Evolutionary conservation across 2,888 invertebrate species (phyloP).

Genomic region (Hypomecis punctinalis): DNA sequence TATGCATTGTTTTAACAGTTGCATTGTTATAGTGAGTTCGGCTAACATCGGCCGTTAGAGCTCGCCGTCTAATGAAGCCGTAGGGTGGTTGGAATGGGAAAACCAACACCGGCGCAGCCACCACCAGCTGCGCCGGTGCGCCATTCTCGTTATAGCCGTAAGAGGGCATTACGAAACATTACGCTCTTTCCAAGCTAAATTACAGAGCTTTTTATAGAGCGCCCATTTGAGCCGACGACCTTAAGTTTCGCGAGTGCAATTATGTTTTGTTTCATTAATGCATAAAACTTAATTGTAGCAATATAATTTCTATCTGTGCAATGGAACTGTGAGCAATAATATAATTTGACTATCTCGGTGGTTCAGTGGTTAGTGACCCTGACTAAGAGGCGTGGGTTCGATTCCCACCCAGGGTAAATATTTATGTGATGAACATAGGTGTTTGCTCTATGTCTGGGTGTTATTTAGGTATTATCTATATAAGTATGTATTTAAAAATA

Average conservation of each 20-base stretch:
- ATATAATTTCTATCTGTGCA: neutral
- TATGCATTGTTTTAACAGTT: neutral
- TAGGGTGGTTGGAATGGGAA: slow-evolving; percentile 70
- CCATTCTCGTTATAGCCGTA: slow-evolving; percentile 69
- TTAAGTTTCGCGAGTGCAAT: slow-evolving; percentile 29
- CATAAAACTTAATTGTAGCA: neutral
- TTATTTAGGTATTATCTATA: no score
- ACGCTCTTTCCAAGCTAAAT: slow-evolving; percentile 52
- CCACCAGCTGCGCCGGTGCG: slow-evolving; percentile 45
- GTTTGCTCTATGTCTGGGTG: no score
- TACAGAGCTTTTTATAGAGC: slow-evolving; percentile 47
- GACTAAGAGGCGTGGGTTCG: no score
- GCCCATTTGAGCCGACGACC: slow-evolving; percentile 26
- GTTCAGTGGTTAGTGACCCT: no score
- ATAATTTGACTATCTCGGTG: no score
- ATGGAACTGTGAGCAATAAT: no score
- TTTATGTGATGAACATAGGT: no score
- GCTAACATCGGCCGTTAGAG: slow-evolving; percentile 17
- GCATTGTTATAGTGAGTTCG: slow-evolving; percentile 2
- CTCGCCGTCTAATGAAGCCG: slow-evolving; percentile 73
- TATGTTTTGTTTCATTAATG: slow-evolving; percentile 10
- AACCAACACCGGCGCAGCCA: slow-evolving; percentile 69
- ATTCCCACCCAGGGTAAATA: no score
- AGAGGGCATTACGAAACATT: slow-evolving; percentile 59
- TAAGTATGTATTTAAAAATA: no score